phyloP scores from a whole-genome alignment of 1,140 invertebrate genomes.

The Magallana ariakensis region DNA sequence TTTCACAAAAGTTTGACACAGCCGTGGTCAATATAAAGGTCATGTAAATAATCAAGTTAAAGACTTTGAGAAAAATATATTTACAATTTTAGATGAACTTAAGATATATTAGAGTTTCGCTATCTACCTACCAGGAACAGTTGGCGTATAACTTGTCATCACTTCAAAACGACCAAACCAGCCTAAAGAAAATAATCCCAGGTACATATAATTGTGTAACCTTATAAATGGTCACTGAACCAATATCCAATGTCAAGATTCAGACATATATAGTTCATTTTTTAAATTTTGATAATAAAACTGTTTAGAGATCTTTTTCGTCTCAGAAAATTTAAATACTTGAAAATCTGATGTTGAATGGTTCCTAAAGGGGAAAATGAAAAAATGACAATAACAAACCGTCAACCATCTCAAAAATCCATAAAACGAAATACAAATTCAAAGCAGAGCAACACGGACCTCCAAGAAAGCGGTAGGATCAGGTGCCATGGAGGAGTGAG shows the following conservation, averaged over 20 bases:
- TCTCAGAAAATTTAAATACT: no score
- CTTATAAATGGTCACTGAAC: no score
- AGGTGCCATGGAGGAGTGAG: no score
- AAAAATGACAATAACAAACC: no score
- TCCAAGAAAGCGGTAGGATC: background rate
- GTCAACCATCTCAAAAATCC: no score
- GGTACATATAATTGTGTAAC: background rate
- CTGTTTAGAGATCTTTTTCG: no score
- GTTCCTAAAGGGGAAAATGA: no score
- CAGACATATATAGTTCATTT: no score
- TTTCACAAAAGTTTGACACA: background rate
- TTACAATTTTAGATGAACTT: background rate
- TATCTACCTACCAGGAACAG: background rate
- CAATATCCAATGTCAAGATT: no score
- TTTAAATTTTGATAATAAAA: no score
- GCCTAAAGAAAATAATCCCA: background rate
- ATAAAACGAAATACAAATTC: no score
- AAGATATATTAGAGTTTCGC: slow-evolving; percentile 1
- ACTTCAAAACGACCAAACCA: background rate
- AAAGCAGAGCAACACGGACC: background rate
- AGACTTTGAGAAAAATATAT: background rate
- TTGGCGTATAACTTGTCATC: background rate
- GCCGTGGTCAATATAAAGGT: background rate
- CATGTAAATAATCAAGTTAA: background rate
- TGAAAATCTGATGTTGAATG: no score